A percentile compares a stretch with the other conserved stretches of the same genome.
These are phyloP conservation scores for Mus spicilegus DNA, from an alignment of 2,113 vertebrate species.

Conservation along the genomic window DNA sequence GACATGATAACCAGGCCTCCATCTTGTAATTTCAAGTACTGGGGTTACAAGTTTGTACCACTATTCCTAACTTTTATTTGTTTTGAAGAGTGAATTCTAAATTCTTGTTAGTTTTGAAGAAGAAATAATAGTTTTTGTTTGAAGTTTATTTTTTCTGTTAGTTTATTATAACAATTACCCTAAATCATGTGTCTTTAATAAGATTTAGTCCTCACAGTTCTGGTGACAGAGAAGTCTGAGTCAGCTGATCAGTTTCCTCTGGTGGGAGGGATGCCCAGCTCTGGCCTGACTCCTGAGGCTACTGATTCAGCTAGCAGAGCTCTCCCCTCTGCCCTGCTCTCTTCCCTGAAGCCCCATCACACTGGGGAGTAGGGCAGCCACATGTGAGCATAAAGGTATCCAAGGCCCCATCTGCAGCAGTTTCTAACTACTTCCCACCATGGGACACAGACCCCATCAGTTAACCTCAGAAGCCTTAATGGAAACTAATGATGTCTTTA, in stretches of 20 bases:
- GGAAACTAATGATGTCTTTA: conserved; percentile 11
- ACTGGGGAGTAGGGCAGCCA: neutral
- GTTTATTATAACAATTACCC: neutral
- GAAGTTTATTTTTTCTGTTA: neutral
- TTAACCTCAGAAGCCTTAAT: conserved; percentile 28
- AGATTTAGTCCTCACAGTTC: neutral
- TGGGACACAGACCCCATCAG: neutral
- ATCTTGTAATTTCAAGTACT: neutral
- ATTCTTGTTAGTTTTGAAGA: conserved; percentile 24
- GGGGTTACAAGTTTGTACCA: neutral
- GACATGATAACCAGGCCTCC: neutral
- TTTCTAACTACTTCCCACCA: conserved; percentile 12
- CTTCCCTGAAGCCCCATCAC: neutral
- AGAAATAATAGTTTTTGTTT: conserved; percentile 47
- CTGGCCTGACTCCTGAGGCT: neutral
- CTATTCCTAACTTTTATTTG: conserved; percentile 2
- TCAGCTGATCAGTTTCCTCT: neutral
- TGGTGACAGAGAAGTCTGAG: neutral
- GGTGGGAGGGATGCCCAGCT: neutral
- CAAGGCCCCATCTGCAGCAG: neutral
- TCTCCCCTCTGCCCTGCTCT: neutral
- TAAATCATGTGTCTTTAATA: neutral
- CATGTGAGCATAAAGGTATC: neutral
- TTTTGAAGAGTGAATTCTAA: conserved; percentile 46
- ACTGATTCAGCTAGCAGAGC: too few relatives aligned